These are phyloP conservation scores for Trichogramma pretiosum DNA, from an alignment of 1,140 invertebrate genomes.

Conservation along the genomic window DNA sequence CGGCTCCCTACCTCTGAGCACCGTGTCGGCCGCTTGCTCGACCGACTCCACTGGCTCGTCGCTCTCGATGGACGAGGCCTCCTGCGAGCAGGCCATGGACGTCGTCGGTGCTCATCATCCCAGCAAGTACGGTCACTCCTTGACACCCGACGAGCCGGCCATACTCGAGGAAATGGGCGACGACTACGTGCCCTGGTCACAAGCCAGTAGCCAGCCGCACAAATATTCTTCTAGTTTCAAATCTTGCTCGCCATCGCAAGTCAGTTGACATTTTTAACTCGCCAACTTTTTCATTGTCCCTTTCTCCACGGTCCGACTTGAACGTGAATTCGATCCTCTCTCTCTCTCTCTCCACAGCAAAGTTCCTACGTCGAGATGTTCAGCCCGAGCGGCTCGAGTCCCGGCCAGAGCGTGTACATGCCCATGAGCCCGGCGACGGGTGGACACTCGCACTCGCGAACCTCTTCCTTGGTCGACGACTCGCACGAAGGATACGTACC, in stretches of 20 bases:
- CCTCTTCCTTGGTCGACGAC: constrained; percentile 36
- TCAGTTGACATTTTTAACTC: too few relatives aligned
- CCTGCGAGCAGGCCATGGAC: constrained; percentile 38
- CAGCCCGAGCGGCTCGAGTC: constrained; percentile 46
- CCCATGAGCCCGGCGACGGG: constrained; percentile 49
- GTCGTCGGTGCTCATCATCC: constrained; percentile 22
- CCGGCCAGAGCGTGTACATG: constrained; percentile 45
- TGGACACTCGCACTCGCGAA: constrained; percentile 32
- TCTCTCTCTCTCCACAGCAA: too few relatives aligned
- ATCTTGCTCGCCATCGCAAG: constrained; percentile 48
- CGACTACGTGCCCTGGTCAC: constrained; percentile 47
- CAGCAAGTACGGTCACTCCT: constrained; percentile 47
- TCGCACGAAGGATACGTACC: constrained; percentile 53
- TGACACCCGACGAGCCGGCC: constrained; percentile 57
- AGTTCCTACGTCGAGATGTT: constrained; percentile 52
- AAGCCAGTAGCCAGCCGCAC: constrained; percentile 25
- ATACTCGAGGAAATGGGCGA: constrained; percentile 55
- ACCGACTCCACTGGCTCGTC: constrained; percentile 64
- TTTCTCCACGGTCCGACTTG: too few relatives aligned
- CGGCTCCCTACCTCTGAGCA: constrained; percentile 54
- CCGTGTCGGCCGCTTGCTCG: constrained; percentile 51
- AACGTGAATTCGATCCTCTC: too few relatives aligned
- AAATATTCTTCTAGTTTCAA: constrained; percentile 48
- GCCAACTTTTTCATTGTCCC: too few relatives aligned
- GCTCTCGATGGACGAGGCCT: constrained; percentile 57